phyloP scores from a whole-genome alignment of 92 coral and sea anemone species.

The Parazoanthus darwini region DNA sequence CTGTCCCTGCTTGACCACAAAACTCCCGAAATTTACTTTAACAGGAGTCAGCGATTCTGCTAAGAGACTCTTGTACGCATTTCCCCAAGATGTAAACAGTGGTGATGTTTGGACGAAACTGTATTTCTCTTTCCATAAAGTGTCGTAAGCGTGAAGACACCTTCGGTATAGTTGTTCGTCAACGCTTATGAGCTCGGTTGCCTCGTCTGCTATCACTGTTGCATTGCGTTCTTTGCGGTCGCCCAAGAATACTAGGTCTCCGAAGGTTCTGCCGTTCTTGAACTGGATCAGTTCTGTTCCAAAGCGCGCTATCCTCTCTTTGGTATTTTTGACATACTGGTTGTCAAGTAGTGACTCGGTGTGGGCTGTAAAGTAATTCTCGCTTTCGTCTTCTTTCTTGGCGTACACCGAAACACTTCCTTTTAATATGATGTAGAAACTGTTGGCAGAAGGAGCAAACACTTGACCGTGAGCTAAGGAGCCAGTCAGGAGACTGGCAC shows the following conservation, averaged over 20 bases:
- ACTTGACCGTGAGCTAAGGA: not conserved
- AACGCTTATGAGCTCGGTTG: constrained; percentile 65
- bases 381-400: constrained; percentile 75
- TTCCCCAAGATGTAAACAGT: constrained; percentile 73
- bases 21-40: constrained; percentile 71
- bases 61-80: constrained; percentile 63
- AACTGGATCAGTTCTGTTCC: constrained; percentile 82
- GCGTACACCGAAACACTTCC: constrained; percentile 93
- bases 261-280: constrained; percentile 83
- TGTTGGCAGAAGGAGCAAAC: constrained; percentile 19
- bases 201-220: constrained; percentile 88
- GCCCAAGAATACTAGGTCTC: constrained; percentile 81
- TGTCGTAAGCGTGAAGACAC: constrained; percentile 54
- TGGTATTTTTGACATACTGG: constrained; percentile 61
- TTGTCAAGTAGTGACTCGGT: constrained; percentile 49
- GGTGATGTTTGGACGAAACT: constrained; percentile 74
- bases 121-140: constrained; percentile 77
- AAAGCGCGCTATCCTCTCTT: constrained; percentile 82
- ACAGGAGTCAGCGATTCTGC: constrained; percentile 82
- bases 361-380: constrained; percentile 40
- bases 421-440: constrained; percentile 88
- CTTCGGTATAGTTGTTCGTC: constrained; percentile 61
- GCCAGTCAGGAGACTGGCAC: not conserved
- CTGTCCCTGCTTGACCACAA: constrained; percentile 74
- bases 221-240: constrained; percentile 87